Conservation (phyloP, 2,888 invertebrate species). For the Watsonalla cultraria region DNA sequence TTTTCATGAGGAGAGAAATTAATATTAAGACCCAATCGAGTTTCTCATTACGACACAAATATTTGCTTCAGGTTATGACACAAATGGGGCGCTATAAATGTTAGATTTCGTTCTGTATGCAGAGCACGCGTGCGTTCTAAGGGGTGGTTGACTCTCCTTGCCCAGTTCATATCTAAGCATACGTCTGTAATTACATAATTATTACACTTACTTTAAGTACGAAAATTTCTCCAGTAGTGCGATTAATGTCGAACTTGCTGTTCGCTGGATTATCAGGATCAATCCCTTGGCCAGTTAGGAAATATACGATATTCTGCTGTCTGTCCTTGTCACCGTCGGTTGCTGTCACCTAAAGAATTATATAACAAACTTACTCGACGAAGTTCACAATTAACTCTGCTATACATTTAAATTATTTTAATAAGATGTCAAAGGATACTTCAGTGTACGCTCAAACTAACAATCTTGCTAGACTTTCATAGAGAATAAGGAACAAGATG, state of each 20-base stretch:
- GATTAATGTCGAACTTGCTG: conserved; percentile 97
- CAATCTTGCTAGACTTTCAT: too few relatives aligned
- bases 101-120: conserved; percentile 54
- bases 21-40: conserved; percentile 37
- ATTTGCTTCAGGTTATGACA: conserved; percentile 40
- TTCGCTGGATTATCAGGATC: conserved; percentile 96
- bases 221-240: conserved; percentile 96
- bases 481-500: too few relatives aligned
- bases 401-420: background rate
- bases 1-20: conserved; percentile 26
- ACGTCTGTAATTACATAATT: background rate
- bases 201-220: conserved; percentile 89
- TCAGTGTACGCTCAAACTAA: too few relatives aligned
- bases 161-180: conserved; percentile 17
- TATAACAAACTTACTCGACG: conserved; percentile 4
- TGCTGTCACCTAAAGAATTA: conserved; percentile 88
- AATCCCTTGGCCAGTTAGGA: conserved; percentile 96
- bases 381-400: too few relatives aligned
- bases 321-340: conserved; percentile 97
- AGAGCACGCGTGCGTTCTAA: conserved; percentile 37
- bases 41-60: conserved; percentile 43
- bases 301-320: conserved; percentile 96
- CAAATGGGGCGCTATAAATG: conserved; percentile 52
- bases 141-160: conserved; percentile 24
- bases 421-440: background rate